These are phyloP conservation scores for Melieria picta DNA, from an alignment of 2,888 invertebrate species.

Conservation along the genomic window DNA sequence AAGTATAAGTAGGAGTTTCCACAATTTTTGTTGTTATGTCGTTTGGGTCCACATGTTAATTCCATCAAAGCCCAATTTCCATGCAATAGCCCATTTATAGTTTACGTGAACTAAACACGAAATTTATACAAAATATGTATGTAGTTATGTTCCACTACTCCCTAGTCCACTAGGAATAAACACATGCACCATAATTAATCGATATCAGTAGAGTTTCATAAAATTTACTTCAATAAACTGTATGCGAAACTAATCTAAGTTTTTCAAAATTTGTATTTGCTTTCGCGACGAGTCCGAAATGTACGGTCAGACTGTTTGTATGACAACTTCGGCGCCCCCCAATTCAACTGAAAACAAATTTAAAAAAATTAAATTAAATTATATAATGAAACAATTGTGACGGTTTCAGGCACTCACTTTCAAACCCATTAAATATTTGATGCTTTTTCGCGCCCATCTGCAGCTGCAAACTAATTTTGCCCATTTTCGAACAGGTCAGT, in stretches of 20 bases:
- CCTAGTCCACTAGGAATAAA: neutral
- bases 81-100: slow-evolving; percentile 30
- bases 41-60: slow-evolving; percentile 2
- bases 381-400: slow-evolving; percentile 11
- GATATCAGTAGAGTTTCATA: too few relatives aligned
- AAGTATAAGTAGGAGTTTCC: slow-evolving; percentile 57
- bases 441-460: slow-evolving; percentile 11
- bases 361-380: slow-evolving; percentile 12
- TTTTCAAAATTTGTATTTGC: too few relatives aligned
- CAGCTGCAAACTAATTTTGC: slow-evolving; percentile 36
- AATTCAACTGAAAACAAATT: slow-evolving; percentile 42
- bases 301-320: slow-evolving; percentile 29
- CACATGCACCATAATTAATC: neutral
- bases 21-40: neutral
- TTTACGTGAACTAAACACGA: too few relatives aligned
- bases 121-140: too few relatives aligned
- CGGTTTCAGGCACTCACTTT: slow-evolving; percentile 42
- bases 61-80: slow-evolving; percentile 10
- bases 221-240: too few relatives aligned
- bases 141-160: too few relatives aligned
- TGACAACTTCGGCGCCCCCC: slow-evolving; percentile 25
- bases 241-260: too few relatives aligned
- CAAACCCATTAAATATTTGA: slow-evolving; percentile 41
- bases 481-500: slow-evolving; percentile 37
- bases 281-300: too few relatives aligned